phyloP scores from a whole-genome alignment of 2,113 vertebrate genomes.

The human (Homo sapiens) region DNA sequence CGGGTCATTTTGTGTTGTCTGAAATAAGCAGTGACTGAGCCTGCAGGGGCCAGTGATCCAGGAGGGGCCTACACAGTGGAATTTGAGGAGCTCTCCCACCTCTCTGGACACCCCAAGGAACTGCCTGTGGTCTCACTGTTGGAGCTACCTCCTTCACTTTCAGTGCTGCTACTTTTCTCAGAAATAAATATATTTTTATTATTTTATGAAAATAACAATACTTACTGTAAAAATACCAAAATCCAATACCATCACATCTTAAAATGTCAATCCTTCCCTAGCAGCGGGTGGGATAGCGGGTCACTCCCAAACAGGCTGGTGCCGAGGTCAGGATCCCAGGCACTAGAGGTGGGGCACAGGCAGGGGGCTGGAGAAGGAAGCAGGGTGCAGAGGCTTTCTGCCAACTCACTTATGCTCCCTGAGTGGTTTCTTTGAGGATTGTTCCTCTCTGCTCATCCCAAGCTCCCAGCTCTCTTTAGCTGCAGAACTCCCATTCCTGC shows the following conservation, averaged over 20 bases:
- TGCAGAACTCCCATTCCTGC: not conserved
- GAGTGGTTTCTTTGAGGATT: not conserved
- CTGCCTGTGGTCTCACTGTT: not conserved
- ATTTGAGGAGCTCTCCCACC: not conserved
- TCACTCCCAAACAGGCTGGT: not conserved
- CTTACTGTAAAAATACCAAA: not conserved
- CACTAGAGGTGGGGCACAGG: not conserved
- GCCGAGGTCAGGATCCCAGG: not conserved
- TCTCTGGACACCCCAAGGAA: not conserved
- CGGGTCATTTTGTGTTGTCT: not conserved
- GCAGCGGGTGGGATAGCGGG: too few relatives aligned
- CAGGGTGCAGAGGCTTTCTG: not conserved
- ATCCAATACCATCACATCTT: not conserved
- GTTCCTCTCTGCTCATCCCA: not conserved
- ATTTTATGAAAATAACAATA: not conserved
- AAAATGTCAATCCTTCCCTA: not conserved
- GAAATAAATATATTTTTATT: not conserved
- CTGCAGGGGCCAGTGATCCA: not conserved
- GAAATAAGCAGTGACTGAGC: not conserved
- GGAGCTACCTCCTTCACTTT: not conserved
- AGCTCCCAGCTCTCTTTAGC: not conserved
- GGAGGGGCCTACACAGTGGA: not conserved
- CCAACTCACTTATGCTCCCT: not conserved
- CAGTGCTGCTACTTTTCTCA: not conserved
- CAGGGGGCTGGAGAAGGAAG: not conserved